phyloP scores from a whole-genome alignment of 2,797 vertebrate species.

The Dipus sagitta region DNA sequence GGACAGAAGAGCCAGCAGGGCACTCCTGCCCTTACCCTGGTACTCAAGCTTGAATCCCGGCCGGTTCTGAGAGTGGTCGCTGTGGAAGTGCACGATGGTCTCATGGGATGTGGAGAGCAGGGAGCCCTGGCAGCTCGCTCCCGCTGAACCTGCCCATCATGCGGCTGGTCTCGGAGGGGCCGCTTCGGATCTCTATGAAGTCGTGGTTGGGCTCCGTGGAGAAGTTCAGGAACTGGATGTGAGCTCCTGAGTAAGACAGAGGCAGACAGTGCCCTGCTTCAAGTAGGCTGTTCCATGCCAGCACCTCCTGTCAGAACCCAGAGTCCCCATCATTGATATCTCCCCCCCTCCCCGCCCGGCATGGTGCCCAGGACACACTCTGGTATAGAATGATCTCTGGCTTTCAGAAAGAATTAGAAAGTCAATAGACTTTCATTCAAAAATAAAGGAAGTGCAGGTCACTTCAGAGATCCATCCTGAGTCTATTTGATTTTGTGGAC shows the following conservation, averaged over 20 bases:
- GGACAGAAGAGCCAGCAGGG: accelerated
- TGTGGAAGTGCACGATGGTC: constrained; percentile 97
- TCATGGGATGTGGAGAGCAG: constrained; percentile 98
- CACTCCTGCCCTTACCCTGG: constrained; percentile 90
- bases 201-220: constrained; percentile 98
- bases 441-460: background rate
- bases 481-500: constrained; percentile 55
- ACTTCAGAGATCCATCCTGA: background rate
- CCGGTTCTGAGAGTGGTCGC: constrained; percentile 98
- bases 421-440: background rate
- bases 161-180: constrained; percentile 95
- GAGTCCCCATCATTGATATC: accelerated
- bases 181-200: constrained; percentile 97
- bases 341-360: background rate
- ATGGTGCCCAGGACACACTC: background rate
- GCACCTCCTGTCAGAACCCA: background rate
- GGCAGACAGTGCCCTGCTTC: background rate
- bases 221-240: constrained; percentile 98
- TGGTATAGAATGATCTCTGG: background rate
- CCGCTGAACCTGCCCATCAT: constrained; percentile 97
- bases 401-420: constrained; percentile 14
- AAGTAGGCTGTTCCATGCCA: accelerated
- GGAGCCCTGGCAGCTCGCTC: constrained; percentile 91
- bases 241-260: constrained; percentile 90
- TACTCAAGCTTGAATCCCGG: constrained; percentile 98